Evolutionary conservation across 1,140 invertebrate species (phyloP).

Genomic region (Drosophila pectinifera): DNA sequence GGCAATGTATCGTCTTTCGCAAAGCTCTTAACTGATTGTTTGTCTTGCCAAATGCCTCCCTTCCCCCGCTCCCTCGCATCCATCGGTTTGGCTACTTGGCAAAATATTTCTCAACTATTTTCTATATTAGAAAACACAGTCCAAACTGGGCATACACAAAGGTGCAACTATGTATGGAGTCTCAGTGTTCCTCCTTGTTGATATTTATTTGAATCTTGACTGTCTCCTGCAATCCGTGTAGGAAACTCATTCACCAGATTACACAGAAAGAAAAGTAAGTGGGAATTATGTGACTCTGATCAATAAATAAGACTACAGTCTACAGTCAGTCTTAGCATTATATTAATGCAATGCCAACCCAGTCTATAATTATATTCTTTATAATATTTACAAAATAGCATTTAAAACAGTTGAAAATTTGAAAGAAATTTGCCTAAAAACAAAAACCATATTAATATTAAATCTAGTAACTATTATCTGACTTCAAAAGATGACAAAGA

Average conservation of each 20-base stretch:
- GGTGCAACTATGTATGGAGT: constrained; percentile 56
- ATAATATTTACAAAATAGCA: too few relatives aligned
- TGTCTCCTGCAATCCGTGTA: constrained; percentile 64
- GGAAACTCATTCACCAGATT: constrained; percentile 5
- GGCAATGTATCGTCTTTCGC: constrained; percentile 55
- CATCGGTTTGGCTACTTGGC: constrained; percentile 66
- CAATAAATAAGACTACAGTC: too few relatives aligned
- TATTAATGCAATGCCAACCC: too few relatives aligned
- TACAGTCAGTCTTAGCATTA: too few relatives aligned
- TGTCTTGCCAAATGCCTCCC: constrained; percentile 77
- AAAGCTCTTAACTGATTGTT: constrained; percentile 84
- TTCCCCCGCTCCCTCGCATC: constrained; percentile 24
- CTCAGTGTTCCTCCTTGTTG: constrained; percentile 60
- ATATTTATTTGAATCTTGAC: constrained; percentile 83
- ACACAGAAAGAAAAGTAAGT: constrained; percentile 17
- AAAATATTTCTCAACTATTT: constrained; percentile 81
- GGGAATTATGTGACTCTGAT: too few relatives aligned
- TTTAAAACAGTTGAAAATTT: too few relatives aligned
- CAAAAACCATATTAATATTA: too few relatives aligned
- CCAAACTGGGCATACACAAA: constrained; percentile 67
- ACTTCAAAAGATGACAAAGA: too few relatives aligned
- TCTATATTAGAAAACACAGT: constrained; percentile 80
- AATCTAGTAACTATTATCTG: too few relatives aligned
- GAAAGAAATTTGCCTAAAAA: too few relatives aligned
- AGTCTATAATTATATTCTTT: too few relatives aligned